A percentile compares a stretch with the other conserved stretches of the same genome.
Evolutionary conservation across 2,797 vertebrate species (phyloP).

Genomic region (Manis pentadactyla): DNA sequence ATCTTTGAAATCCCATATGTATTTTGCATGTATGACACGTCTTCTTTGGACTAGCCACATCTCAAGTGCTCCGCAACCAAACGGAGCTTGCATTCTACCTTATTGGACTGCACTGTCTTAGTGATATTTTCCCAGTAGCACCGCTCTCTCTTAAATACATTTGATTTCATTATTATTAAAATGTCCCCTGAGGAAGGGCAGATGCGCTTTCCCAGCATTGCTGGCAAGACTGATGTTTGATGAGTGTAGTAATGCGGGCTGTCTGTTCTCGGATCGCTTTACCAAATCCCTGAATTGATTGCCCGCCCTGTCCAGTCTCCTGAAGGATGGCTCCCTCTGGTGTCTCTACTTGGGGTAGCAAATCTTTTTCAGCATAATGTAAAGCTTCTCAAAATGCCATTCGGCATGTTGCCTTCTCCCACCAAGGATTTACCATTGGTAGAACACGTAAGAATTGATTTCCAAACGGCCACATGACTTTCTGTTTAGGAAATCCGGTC

Average conservation of each 20-base stretch:
- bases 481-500: neutral
- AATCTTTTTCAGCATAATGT: neutral
- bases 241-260: neutral
- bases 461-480: neutral
- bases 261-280: neutral
- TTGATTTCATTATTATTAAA: conserved; percentile 58
- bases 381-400: neutral
- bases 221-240: conserved; percentile 46
- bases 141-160: conserved; percentile 2
- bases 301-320: neutral
- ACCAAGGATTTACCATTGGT: neutral
- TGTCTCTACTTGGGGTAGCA: neutral
- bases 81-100: no score
- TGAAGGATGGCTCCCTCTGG: conserved; percentile 70
- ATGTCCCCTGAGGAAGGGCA: conserved; percentile 37
- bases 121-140: neutral
- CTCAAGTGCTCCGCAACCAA: neutral
- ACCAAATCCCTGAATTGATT: neutral
- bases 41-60: neutral
- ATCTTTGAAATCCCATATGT: neutral
- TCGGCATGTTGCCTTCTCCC: neutral
- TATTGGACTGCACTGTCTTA: neutral
- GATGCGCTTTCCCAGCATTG: neutral
- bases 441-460: neutral
- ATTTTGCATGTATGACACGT: neutral